Base-by-base conservation (phyloP, 2,888 invertebrate species). In the Tridacna crocea region DNA sequence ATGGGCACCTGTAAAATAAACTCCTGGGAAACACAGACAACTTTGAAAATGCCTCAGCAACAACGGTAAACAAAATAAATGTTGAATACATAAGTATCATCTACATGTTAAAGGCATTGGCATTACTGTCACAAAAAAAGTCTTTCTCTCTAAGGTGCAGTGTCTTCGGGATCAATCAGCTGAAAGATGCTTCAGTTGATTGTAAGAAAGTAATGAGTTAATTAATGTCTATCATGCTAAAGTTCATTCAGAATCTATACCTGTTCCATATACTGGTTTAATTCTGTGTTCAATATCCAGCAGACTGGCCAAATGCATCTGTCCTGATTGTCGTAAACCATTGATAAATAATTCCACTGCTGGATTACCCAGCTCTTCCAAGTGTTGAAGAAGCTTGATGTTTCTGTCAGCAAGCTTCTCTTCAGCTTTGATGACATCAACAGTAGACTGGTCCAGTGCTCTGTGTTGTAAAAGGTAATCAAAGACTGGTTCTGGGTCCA, bases 381-480 rank as follows among this genome's bases (percentile, higher is more conserved):
- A 85, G 74, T 92, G 90, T 70, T 90, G 81, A 58, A 94, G 86
- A 77, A 94, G 85, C 48, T 91, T 90, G 46, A 88, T 84, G 83
- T 94, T 94, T 65, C 91, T 88, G 82, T 92, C 88, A 24, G 84
- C 85, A 77, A 87, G 82, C 73, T 81, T 90, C 86, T 88, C 87
- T 77, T 91, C 90, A 72, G 82, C 84, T 60, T 89, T 81, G 72
- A 93, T 90, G 60, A 82, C 83, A 65, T 89, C 88, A 36, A 90
- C 85, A n/a, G 84, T 87, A 13, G 75, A 82, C 65, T 89, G 84
- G 80, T 91, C 90, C 48, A 93, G 88, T 36, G 91, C 93, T 12
- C 93, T 91, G 87, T 94, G 92, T 78, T 93, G 93, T 26, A 92
- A 76, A 22, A 94, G 91, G 83, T 94, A 94, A 83, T 93, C 93